A percentile compares a stretch with the other conserved stretches of the same genome.
phyloP scores from a whole-genome alignment of 2,113 vertebrate species.

The Ammodytes marinus region DNA sequence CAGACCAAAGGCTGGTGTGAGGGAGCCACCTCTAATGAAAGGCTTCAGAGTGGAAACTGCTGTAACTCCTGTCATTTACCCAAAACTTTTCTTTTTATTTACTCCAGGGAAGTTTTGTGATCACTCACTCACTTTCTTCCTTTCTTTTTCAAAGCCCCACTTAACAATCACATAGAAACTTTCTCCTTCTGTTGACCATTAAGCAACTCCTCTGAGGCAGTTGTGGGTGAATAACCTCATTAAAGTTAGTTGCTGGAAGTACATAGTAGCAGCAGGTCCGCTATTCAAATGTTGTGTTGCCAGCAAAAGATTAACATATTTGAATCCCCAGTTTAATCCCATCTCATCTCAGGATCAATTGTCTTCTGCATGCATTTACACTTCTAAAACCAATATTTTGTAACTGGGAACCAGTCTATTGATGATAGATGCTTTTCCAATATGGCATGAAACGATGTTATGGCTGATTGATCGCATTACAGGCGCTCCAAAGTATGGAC shows the following conservation, averaged over 20 bases:
- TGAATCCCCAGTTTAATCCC: not conserved
- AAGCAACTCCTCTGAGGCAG: constrained; percentile 15
- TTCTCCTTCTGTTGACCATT: constrained; percentile 24
- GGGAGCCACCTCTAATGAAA: constrained; percentile 73
- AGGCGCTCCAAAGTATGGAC: not conserved
- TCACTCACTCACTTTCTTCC: constrained; percentile 5
- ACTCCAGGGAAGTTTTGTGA: constrained; percentile 36
- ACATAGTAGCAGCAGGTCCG: not conserved
- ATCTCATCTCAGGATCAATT: not conserved
- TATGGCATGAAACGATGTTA: not conserved
- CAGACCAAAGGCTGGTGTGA: constrained; percentile 65
- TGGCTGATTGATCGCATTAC: not conserved
- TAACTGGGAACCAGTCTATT: not conserved
- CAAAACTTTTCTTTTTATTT: constrained; percentile 59
- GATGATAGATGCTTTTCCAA: not conserved
- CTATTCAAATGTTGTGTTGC: not conserved
- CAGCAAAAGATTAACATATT: not conserved
- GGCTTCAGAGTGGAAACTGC: constrained; percentile 60
- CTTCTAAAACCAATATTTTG: not conserved
- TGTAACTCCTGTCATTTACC: constrained; percentile 61
- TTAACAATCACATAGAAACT: constrained; percentile 49
- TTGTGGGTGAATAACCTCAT: not conserved
- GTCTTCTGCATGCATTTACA: not conserved
- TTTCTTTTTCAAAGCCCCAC: constrained; percentile 34
- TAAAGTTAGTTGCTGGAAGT: not conserved